phyloP scores from a whole-genome alignment of 2,797 vertebrate genomes.

The Pachyuromys duprasi region DNA sequence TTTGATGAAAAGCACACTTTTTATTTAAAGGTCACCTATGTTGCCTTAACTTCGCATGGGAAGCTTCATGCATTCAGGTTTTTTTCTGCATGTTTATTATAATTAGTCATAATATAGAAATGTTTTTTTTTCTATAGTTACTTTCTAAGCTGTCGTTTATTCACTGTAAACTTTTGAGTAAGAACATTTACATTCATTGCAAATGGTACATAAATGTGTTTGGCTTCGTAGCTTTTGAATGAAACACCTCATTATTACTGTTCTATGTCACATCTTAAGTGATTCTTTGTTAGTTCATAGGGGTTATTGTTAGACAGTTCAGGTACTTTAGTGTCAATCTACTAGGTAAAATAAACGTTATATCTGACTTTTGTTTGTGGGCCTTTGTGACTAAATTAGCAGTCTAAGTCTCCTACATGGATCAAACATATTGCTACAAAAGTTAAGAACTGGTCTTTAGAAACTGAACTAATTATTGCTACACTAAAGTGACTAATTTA shows the following conservation, averaged over 20 bases:
- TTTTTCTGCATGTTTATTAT: conserved; percentile 72
- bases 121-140: conserved; percentile 53
- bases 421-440: conserved; percentile 66
- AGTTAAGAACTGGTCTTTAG: conserved; percentile 61
- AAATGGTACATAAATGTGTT: conserved; percentile 69
- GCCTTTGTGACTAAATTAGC: conserved; percentile 62
- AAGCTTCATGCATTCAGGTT: conserved; percentile 63
- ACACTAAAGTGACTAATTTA: conserved; percentile 65
- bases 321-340: conserved; percentile 48
- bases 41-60: conserved; percentile 69
- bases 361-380: conserved; percentile 65
- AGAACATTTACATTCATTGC: conserved; percentile 66
- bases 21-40: conserved; percentile 75
- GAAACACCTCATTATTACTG: conserved; percentile 53
- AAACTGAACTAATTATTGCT: conserved; percentile 59
- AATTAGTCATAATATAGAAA: conserved; percentile 72
- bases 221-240: conserved; percentile 67
- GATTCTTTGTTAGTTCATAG: conserved; percentile 62
- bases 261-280: conserved; percentile 72
- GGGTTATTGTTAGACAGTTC: conserved; percentile 52
- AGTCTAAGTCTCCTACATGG: conserved; percentile 65
- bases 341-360: conserved; percentile 71
- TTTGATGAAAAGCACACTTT: conserved; percentile 69
- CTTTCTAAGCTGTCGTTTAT: conserved; percentile 55
- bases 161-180: conserved; percentile 50